Base-by-base conservation (phyloP, 2,888 invertebrate species). In the Platycheirus albimanus region DNA sequence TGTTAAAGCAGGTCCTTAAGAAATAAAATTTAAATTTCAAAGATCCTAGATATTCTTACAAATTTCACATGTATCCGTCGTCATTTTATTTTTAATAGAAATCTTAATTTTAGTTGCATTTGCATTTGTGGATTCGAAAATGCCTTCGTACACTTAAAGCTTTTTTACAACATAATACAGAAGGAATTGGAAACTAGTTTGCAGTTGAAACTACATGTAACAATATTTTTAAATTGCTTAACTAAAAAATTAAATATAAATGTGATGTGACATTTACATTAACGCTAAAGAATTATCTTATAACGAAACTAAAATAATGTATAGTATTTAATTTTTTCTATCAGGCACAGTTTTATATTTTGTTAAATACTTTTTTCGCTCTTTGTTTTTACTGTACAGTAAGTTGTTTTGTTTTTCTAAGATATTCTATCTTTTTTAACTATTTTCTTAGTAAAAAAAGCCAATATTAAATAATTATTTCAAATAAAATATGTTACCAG, bases 81-180 rank as follows among this genome's bases (percentile, higher is more conserved):
- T 36, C 19, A 7, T 33, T 33, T 3, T 33, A 3, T 6, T 33
- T 33, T 33, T 8, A 24, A 7, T 24, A 5, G 24, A 33, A 8
- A 33, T 33, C 30, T 33, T 6, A 4, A 33, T 8, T 6, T 33
- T 4, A 24, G 24, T 24, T 33, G 7, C 30, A 33, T 33, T 33
- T 7, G 7, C 6, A 24, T 24, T 24, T n/a, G 24, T 24, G 5
- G 3, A 24, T 24, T 24, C 3, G 7, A 33, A 33, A 33, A 33
- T 33, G 30, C 30, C 8, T 7, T 63, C 63, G 47, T 74, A 80
- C 79, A 75, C 63, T 74, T 63, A 74, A 69, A 72, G 77, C 77
- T 72, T 72, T 78, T 6, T 78, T 80, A 70, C 74, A 69, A 64
- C 70, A 80, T 64, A 70, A 75, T 75, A 33, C 7, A 28, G 56